phyloP scores from a whole-genome alignment of 2,888 invertebrate species.

The Thymelicus acteon region DNA sequence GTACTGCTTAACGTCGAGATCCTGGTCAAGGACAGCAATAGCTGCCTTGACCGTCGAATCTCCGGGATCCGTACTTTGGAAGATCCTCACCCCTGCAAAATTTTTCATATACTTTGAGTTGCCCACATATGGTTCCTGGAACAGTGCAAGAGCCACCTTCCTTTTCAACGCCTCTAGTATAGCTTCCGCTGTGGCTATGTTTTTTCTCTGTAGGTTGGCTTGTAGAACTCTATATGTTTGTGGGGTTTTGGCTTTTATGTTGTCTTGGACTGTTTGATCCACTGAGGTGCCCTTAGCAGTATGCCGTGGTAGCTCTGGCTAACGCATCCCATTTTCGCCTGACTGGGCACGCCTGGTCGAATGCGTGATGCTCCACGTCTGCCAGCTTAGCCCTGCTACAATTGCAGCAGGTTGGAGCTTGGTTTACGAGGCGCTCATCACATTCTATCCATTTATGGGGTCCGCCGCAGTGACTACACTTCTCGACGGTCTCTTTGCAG shows the following conservation, averaged over 20 bases:
- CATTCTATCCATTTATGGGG: slow-evolving; percentile 16
- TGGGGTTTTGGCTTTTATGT: too few relatives aligned
- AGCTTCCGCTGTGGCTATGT: slow-evolving; percentile 21
- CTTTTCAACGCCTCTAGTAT: neutral
- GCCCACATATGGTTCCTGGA: neutral
- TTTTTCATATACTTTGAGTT: too few relatives aligned
- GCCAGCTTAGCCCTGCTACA: slow-evolving; percentile 8
- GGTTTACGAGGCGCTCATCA: neutral
- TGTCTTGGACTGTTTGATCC: too few relatives aligned
- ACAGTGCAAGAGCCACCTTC: neutral
- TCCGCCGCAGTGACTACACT: slow-evolving; percentile 31
- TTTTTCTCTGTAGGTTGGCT: slow-evolving; percentile 33
- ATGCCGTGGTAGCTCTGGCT: neutral
- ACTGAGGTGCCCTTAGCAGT: slow-evolving; percentile 31
- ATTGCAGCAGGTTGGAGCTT: slow-evolving; percentile 19
- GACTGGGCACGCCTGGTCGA: neutral
- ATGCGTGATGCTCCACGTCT: slow-evolving; percentile 17
- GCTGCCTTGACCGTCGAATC: slow-evolving; percentile 34
- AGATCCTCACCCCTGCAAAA: too few relatives aligned
- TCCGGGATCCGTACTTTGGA: too few relatives aligned
- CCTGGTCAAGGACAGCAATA: slow-evolving; percentile 25
- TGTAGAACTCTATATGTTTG: neutral
- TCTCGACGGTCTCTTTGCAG: slow-evolving; percentile 8
- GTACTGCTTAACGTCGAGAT: slow-evolving; percentile 28
- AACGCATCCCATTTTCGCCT: slow-evolving; percentile 11